Base-by-base conservation (phyloP, 2,113 vertebrate species). In the Oreocharis arfaki region DNA sequence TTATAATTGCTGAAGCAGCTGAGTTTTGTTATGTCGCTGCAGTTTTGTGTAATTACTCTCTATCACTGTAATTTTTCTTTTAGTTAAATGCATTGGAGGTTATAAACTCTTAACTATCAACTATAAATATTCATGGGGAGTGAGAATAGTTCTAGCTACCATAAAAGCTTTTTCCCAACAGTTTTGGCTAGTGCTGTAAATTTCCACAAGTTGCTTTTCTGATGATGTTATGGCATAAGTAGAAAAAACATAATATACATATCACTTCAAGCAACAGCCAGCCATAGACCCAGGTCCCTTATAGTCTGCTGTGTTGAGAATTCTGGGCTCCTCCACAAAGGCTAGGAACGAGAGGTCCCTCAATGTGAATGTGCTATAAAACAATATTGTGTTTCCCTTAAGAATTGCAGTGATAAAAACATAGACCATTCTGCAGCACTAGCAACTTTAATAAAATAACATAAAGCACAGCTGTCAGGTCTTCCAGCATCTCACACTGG, bases 71-170 rank as follows among this genome's bases (percentile, higher is more conserved):
- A 95, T 94, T 98, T 94, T 97, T 97, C 88, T 95, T 94, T 85
- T 92, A 93, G 93, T 96, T 97, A 96, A 96, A 97, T 93, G 90
- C 71, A 92, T 92, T 70, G 13, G 69, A 93, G 87, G 84, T 96
- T 94, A 96, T 96, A 96, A 95, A 96, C 93, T 95, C 96, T 93
- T 95, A 97, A 96, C 87, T 87, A 96, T 89, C 91, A 95, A 93
- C 89, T 97, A 75, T 96, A 91, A 97, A 73, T 95, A 91, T 83
- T 96, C 93, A 91, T 55, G 86, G 92, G 32, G 42, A 94, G 86
- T 50, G 52, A 74, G 77, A 93, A 78, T 57, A 86, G 44, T 83
- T 71, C 79, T 96, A 95, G 97, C 95, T 97, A 97, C 75, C 60
- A 37, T 60, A 81, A 94, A 75, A 93, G 86, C 77, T 93, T 91